Evolutionary conservation across 2,113 vertebrate species (phyloP), one percentile per base, ranked within the genome.

Genomic region (Cromileptes altivelis): DNA sequence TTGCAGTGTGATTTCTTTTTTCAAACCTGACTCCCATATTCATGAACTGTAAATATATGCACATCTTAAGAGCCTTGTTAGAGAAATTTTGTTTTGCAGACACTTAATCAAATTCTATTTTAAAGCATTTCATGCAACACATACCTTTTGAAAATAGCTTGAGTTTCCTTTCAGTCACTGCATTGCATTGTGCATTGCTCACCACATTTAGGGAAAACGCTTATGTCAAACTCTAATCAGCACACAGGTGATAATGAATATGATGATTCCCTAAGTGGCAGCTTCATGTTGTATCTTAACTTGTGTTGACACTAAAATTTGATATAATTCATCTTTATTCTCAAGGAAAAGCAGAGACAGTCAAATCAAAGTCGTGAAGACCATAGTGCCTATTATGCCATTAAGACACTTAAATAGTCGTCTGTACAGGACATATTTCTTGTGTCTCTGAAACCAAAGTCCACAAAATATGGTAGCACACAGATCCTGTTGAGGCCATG

Each of bases 221-320:
- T 2, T 21, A 65, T 25, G 17, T 49, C 17, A 27, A 69, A 69
- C 67, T 69, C 17, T 30, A 76, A 72, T 84, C 60, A 76, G 37
- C 23, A 53, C 49, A 64, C 64, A 67, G 53, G 63, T 53, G 64
- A 79, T 52, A 63, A 74, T 69, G 40, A 84, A 30, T 57, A 19
- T 58, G 14, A 10, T 57, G 50, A 56, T 85, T 49, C 30, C 27
- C 45, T 14, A 72, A 25, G 6, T 71, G 37, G 21, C 52, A 56
- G 53, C 69, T 70, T 75, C 14, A 40, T 70, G 49, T 60, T 23
- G 19, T 14, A 52, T 78, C 25, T 78, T 52, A 9, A 61, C 55
- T 21, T 27, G 50, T 45, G 68, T 80, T 49, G 18, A 17, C 75
- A 33, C 62, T 56, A 7, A 57, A 1, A 45, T 12, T 40, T 23